Conservation (phyloP, 2,888 invertebrate species). For the Ophonus ardosiacus region DNA sequence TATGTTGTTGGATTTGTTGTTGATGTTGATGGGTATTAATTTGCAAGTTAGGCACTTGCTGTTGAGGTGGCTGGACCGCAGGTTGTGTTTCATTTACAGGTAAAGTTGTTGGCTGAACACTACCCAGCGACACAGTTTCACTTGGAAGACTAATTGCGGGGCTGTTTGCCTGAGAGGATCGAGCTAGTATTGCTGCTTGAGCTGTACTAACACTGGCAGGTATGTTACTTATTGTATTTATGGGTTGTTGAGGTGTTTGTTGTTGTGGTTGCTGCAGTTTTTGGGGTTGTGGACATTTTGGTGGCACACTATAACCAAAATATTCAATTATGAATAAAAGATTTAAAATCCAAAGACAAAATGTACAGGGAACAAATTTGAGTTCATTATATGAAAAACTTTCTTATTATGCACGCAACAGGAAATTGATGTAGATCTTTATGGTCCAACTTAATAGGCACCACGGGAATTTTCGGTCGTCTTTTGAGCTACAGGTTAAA, state of each 20-base stretch:
- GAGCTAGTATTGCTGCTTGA: slow-evolving; percentile 6
- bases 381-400: no score
- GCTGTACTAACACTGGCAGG: background rate
- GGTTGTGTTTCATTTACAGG: slow-evolving; percentile 33
- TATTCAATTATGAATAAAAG: background rate
- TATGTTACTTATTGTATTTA: slow-evolving; percentile 31
- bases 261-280: slow-evolving; percentile 66
- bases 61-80: slow-evolving; percentile 65
- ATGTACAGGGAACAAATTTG: no score
- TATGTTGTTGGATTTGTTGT: slow-evolving; percentile 78
- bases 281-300: slow-evolving; percentile 68
- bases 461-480: no score
- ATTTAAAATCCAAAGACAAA: no score
- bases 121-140: slow-evolving; percentile 22
- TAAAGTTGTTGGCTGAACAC: slow-evolving; percentile 20
- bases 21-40: slow-evolving; percentile 68
- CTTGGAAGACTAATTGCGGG: slow-evolving; percentile 33
- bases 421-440: no score
- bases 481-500: no score
- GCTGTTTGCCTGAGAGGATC: slow-evolving; percentile 15
- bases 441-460: no score
- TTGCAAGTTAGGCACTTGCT: slow-evolving; percentile 66
- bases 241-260: slow-evolving; percentile 64
- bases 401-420: no score
- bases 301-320: slow-evolving; percentile 29